Evolutionary conservation across 2,888 invertebrate species (phyloP).

Genomic region (Steromphala cineraria): DNA sequence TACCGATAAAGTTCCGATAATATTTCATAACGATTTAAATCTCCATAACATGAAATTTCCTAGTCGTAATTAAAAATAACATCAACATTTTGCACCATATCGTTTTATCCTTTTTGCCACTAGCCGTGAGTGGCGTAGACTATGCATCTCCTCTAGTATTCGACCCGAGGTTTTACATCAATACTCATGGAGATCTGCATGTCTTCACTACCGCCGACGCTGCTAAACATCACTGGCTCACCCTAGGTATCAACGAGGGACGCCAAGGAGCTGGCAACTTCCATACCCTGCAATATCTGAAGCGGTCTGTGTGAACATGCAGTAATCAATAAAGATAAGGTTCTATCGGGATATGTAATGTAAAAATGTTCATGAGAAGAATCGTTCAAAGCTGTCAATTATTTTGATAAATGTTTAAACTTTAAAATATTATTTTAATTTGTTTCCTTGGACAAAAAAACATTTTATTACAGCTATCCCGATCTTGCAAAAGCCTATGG

Average conservation of each 20-base stretch:
- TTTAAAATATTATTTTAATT: no score
- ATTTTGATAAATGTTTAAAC: no score
- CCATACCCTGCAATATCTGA: slow-evolving; percentile 45
- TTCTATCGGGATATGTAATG: no score
- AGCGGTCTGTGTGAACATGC: slow-evolving; percentile 30
- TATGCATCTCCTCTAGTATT: slow-evolving; percentile 40
- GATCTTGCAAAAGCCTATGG: slow-evolving; percentile 40
- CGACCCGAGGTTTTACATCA: slow-evolving; percentile 43
- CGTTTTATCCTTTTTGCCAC: no score
- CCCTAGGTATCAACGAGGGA: slow-evolving; percentile 37
- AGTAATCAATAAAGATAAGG: no score
- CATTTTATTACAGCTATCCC: slow-evolving; percentile 35
- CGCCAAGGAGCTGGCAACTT: slow-evolving; percentile 42
- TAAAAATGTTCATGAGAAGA: neutral
- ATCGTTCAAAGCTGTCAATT: no score
- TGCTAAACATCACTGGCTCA: slow-evolving; percentile 44
- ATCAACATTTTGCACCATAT: no score
- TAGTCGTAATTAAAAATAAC: no score
- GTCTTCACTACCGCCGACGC: slow-evolving; percentile 11
- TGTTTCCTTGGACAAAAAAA: no score
- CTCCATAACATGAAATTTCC: no score
- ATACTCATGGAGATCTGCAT: slow-evolving; percentile 33
- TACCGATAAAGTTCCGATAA: no score
- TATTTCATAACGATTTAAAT: no score
- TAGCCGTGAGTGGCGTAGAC: neutral